Percentiles rank a stretch among this genome's conserved stretches.
Evolutionary conservation across 2,888 invertebrate species (phyloP).

Genomic region (Andricus quercusramuli): DNA sequence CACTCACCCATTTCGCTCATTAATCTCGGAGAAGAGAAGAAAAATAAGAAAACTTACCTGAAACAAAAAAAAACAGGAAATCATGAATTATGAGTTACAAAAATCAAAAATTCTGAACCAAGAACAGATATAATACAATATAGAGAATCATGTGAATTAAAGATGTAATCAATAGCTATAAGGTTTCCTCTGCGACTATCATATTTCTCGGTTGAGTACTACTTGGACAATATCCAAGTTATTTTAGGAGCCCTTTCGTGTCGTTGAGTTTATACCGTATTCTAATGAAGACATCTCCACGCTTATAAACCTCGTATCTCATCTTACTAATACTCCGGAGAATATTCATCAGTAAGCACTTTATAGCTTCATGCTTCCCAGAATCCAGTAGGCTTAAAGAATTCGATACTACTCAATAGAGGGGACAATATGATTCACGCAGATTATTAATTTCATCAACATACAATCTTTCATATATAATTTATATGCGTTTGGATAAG

Average conservation of each 20-base stretch:
- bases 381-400: neutral
- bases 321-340: slow-evolving; percentile 28
- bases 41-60: slow-evolving; percentile 25
- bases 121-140: neutral
- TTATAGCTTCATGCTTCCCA: slow-evolving; percentile 17
- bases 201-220: slow-evolving; percentile 5
- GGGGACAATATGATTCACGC: neutral
- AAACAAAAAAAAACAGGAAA: neutral
- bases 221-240: slow-evolving; percentile 31
- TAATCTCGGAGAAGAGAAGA: neutral
- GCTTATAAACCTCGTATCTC: slow-evolving; percentile 28
- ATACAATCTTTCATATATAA: neutral
- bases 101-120: neutral
- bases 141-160: neutral
- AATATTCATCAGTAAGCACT: slow-evolving; percentile 32
- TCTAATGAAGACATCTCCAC: slow-evolving; percentile 40
- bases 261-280: slow-evolving; percentile 29
- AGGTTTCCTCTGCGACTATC: neutral
- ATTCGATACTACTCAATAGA: slow-evolving; percentile 17
- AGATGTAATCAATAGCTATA: neutral
- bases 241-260: slow-evolving; percentile 31
- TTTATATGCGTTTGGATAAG: neutral
- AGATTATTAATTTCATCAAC: slow-evolving; percentile 1
- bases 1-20: neutral
- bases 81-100: neutral